phyloP scores from a whole-genome alignment of 2,113 vertebrate genomes.

The Triplophysa tibetana region DNA sequence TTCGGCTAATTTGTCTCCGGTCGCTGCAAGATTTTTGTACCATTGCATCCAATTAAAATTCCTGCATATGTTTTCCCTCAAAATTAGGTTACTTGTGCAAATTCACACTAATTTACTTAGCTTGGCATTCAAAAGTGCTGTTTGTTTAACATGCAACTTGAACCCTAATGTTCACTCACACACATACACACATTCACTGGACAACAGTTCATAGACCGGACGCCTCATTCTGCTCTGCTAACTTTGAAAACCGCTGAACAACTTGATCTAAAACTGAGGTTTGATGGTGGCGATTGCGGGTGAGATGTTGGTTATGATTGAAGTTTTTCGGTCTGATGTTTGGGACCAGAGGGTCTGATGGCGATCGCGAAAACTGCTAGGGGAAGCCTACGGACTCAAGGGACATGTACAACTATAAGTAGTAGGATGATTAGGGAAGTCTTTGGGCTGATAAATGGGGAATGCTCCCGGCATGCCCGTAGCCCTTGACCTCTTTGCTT shows the following conservation, averaged over 20 bases:
- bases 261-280: constrained; percentile 46
- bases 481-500: constrained; percentile 63
- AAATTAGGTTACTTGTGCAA: constrained; percentile 79
- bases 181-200: constrained; percentile 37
- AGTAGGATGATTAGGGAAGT: neutral
- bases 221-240: constrained; percentile 51
- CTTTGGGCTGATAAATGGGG: constrained; percentile 43
- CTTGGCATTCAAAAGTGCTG: constrained; percentile 62
- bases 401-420: neutral
- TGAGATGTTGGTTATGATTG: constrained; percentile 61
- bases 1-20: constrained; percentile 66
- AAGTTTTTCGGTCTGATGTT: neutral
- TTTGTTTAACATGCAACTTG: constrained; percentile 77
- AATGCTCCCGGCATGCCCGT: constrained; percentile 64
- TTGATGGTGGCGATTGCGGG: constrained; percentile 53
- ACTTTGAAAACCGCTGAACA: constrained; percentile 48
- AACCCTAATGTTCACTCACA: constrained; percentile 59
- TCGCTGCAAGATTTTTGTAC: constrained; percentile 56
- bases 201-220: constrained; percentile 53
- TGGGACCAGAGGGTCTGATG: neutral
- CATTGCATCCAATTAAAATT: constrained; percentile 74
- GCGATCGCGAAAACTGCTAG: neutral
- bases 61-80: constrained; percentile 73
- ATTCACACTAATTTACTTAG: constrained; percentile 77
- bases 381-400: neutral